phyloP scores from a whole-genome alignment of 2,888 invertebrate genomes.

The Heliconius sara region DNA sequence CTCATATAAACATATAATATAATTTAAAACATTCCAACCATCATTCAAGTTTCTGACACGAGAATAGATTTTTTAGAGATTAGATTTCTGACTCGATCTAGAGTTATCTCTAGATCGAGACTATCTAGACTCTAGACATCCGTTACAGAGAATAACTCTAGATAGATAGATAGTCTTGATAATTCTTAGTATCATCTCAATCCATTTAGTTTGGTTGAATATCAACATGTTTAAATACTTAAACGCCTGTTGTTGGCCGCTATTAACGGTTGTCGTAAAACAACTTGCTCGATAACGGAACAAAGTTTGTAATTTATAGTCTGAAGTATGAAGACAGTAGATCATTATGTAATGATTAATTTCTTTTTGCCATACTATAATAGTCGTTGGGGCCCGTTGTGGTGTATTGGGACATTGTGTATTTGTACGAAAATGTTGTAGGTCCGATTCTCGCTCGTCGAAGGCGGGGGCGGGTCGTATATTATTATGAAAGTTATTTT shows the following conservation, averaged over 20 bases:
- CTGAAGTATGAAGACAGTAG: constrained; percentile 12
- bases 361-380: not conserved
- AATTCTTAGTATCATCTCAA: not conserved
- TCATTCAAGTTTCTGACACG: not conserved
- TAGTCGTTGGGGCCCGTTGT: too few relatives aligned
- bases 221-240: constrained; percentile 30
- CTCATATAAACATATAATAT: too few relatives aligned
- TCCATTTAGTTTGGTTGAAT: not conserved
- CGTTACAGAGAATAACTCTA: not conserved
- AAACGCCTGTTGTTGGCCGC: constrained; percentile 47
- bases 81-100: too few relatives aligned
- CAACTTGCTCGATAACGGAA: constrained; percentile 58
- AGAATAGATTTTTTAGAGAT: too few relatives aligned
- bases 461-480: too few relatives aligned
- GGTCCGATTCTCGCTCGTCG: too few relatives aligned
- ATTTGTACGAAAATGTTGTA: too few relatives aligned
- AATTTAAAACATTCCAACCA: too few relatives aligned
- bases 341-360: constrained; percentile 30
- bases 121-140: too few relatives aligned
- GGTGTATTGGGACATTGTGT: too few relatives aligned
- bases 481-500: too few relatives aligned
- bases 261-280: constrained; percentile 63
- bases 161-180: not conserved
- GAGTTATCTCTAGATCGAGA: too few relatives aligned
- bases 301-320: constrained; percentile 66